phyloP scores from a whole-genome alignment of 1,140 invertebrate species.

The Dufourea novaeangliae region DNA sequence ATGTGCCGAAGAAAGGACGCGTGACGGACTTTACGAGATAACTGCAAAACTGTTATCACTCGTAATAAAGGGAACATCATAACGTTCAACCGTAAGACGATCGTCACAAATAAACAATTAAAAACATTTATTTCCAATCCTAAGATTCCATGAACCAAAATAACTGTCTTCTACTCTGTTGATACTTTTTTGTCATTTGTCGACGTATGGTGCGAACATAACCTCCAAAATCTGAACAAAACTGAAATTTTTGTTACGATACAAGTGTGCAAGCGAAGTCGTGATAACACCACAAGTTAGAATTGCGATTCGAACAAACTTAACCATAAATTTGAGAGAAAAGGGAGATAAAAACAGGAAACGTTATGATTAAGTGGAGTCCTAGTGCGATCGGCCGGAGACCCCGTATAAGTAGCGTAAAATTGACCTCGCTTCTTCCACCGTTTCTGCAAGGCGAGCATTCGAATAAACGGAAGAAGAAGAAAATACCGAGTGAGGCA shows the following conservation, averaged over 20 bases:
- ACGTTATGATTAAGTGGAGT: background rate
- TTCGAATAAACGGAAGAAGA: accelerated
- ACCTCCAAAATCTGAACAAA: background rate
- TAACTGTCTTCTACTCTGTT: background rate
- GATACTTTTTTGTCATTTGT: background rate
- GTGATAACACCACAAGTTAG: background rate
- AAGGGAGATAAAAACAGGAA: no score
- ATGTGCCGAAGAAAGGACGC: no score
- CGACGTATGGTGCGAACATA: background rate
- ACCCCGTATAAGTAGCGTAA: background rate
- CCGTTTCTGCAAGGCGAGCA: background rate
- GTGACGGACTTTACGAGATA: no score
- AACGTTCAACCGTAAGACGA: no score
- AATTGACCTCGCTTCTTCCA: background rate
- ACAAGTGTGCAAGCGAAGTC: background rate
- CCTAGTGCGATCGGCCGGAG: background rate
- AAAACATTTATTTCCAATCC: no score
- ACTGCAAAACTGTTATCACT: no score
- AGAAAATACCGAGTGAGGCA: background rate
- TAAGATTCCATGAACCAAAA: no score
- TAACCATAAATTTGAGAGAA: background rate
- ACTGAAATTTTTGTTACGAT: background rate
- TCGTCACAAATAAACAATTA: no score
- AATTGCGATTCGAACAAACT: background rate
- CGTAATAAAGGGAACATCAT: no score